phyloP scores from a whole-genome alignment of 2,797 vertebrate genomes.

The Sebastolobus alascanus region DNA sequence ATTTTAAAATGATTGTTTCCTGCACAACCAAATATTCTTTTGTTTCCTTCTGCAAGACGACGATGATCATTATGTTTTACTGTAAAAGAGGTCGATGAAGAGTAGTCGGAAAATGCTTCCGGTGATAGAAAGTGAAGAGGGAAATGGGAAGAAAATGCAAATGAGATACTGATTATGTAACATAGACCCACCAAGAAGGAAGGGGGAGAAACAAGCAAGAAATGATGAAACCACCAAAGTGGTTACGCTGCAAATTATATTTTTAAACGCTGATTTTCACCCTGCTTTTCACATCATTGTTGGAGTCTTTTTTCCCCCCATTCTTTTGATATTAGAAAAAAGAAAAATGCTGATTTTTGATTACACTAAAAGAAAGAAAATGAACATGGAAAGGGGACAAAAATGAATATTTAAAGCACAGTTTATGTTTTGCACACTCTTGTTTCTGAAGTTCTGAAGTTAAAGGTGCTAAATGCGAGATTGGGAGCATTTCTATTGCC shows the following conservation, averaged over 20 bases:
- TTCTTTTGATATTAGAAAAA: background rate
- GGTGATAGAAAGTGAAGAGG: conserved; percentile 46
- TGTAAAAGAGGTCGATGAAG: conserved; percentile 49
- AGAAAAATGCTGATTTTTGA: background rate
- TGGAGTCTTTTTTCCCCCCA: background rate
- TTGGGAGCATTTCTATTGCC: no score
- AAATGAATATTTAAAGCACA: background rate
- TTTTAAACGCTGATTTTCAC: conserved; percentile 8
- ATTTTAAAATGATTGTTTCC: background rate
- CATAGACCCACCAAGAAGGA: conserved; percentile 1
- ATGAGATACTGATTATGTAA: conserved; percentile 66
- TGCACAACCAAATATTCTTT: background rate
- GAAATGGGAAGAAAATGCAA: conserved; percentile 58
- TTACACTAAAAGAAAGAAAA: background rate
- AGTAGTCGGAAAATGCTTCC: conserved; percentile 39
- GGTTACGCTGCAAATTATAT: conserved; percentile 18
- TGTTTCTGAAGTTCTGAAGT: background rate
- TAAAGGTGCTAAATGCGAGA: no score
- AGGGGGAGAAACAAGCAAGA: conserved; percentile 6
- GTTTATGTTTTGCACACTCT: background rate
- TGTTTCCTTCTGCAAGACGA: conserved; percentile 14
- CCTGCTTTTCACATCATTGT: background rate
- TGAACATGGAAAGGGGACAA: background rate
- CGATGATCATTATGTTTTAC: conserved; percentile 29
- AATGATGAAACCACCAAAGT: conserved; percentile 33